Percentiles rank a stretch among this genome's conserved stretches.
Conservation (phyloP, 1,140 invertebrate species). For the Dreissena polymorpha region DNA sequence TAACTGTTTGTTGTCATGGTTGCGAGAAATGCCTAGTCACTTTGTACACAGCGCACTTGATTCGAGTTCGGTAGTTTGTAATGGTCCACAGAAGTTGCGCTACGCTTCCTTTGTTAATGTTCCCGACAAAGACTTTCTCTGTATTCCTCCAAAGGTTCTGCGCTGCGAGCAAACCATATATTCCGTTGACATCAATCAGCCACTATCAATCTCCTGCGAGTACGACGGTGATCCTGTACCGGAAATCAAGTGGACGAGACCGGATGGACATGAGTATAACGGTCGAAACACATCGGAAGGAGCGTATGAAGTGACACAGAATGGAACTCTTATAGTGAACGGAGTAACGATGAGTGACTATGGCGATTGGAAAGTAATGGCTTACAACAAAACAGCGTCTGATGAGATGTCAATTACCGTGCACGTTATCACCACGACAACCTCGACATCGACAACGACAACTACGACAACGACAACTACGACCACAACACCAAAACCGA, state of each 20-base stretch:
- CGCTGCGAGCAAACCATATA: constrained; percentile 28
- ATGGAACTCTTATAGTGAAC: constrained; percentile 38
- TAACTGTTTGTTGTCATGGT: constrained; percentile 50
- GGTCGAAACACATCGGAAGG: constrained; percentile 17
- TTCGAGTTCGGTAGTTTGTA: constrained; percentile 34
- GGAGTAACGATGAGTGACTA: constrained; percentile 19
- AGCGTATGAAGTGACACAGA: constrained; percentile 30
- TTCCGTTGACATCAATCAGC: constrained; percentile 24
- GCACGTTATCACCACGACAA: constrained; percentile 30
- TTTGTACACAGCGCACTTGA: constrained; percentile 21
- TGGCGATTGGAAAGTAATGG: constrained; percentile 42
- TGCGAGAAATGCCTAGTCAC: constrained; percentile 28
- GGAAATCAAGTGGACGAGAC: constrained; percentile 36
- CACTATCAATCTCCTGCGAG: constrained; percentile 30
- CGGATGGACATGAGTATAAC: constrained; percentile 36
- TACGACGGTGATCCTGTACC: constrained; percentile 56
- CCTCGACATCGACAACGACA: background rate
- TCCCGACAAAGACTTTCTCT: constrained; percentile 32
- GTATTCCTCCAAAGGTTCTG: constrained; percentile 51
- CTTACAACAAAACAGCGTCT: constrained; percentile 37
- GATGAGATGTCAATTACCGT: constrained; percentile 27
- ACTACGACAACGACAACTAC: background rate
- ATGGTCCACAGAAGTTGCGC: constrained; percentile 28
- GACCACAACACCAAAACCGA: background rate
- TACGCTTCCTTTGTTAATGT: constrained; percentile 46